Base-by-base conservation (phyloP, 2,113 vertebrate species). In the Pionites leucogaster region DNA sequence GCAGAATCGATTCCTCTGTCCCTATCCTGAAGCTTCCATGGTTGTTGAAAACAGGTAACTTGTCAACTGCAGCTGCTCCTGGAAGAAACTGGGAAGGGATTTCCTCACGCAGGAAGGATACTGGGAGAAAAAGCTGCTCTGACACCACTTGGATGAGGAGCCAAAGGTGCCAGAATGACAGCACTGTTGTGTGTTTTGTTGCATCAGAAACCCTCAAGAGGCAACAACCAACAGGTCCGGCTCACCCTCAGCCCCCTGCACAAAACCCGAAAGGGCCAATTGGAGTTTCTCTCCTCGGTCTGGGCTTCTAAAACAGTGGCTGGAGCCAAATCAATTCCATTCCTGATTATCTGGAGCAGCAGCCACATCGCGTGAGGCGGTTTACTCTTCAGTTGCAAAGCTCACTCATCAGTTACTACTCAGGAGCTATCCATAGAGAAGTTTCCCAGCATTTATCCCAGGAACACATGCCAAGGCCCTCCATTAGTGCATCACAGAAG, bases 401-500 rank as follows among this genome's bases (percentile, higher is more conserved):
- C 33, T 86, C 22, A 2, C 52, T 72, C 52, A 13, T 10, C 29
- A 65, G 18, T 18, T 60, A 23, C 46, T 25, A 1, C 10, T 29
- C 53, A 6, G 37, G 27, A 87, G 35, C 44, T 24, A 12, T 4
- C 67, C 53, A 3, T 3, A 16, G 50, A 20, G 69, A 31, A 27
- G 29, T 14, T 37, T 19, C 60, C 41, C 71, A 42, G 59, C 14
- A 17, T 17, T 20, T 42, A 13, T 12, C 67, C 65, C 79, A 37
- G 53, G 46, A 46, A 47, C 27, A 46, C 7, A 0, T 1, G 20
- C 52, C 1, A 4, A 79, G 82, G 44, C 52, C 28, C 20, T 8
- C 5, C 2, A 3, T 0, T 28, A 33, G 28, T 11, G 46, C 64
- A n/a, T 3, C 2, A n/a, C 49, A 28, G 12, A 42, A 74, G 12